phyloP scores from a whole-genome alignment of 2,888 invertebrate genomes.

The Aricia artaxerxes region DNA sequence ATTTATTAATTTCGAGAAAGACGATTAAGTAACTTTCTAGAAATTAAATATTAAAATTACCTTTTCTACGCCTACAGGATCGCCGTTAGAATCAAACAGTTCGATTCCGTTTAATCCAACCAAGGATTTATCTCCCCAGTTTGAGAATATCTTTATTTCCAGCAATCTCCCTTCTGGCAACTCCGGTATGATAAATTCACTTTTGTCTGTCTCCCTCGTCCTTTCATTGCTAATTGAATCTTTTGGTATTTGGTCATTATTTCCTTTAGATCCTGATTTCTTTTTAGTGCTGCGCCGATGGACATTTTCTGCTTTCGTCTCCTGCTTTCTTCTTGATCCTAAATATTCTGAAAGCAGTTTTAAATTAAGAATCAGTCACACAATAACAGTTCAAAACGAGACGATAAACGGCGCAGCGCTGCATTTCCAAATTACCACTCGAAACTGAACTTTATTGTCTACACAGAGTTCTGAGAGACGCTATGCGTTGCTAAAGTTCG shows the following conservation, averaged over 20 bases:
- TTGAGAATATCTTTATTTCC: slow-evolving; percentile 84
- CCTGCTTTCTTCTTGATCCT: slow-evolving; percentile 12
- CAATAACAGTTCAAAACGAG: neutral
- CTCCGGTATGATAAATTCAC: slow-evolving; percentile 87
- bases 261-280: slow-evolving; percentile 43
- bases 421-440: no score
- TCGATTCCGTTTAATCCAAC: slow-evolving; percentile 90
- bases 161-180: slow-evolving; percentile 85
- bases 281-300: slow-evolving; percentile 32
- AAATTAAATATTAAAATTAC: slow-evolving; percentile 57
- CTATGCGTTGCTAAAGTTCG: no score
- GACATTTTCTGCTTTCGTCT: slow-evolving; percentile 31
- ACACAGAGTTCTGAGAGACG: no score
- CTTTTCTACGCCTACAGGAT: slow-evolving; percentile 80
- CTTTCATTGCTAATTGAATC: slow-evolving; percentile 51
- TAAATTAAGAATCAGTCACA: neutral
- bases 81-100: slow-evolving; percentile 84
- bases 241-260: slow-evolving; percentile 51
- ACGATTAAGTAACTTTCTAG: neutral
- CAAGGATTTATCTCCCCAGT: slow-evolving; percentile 90
- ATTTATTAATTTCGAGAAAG: no score
- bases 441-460: no score
- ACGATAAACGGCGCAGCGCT: no score
- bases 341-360: slow-evolving; percentile 29
- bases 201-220: slow-evolving; percentile 51